phyloP scores from a whole-genome alignment of 1,140 invertebrate genomes.

The Tetramorium parvispinum region DNA sequence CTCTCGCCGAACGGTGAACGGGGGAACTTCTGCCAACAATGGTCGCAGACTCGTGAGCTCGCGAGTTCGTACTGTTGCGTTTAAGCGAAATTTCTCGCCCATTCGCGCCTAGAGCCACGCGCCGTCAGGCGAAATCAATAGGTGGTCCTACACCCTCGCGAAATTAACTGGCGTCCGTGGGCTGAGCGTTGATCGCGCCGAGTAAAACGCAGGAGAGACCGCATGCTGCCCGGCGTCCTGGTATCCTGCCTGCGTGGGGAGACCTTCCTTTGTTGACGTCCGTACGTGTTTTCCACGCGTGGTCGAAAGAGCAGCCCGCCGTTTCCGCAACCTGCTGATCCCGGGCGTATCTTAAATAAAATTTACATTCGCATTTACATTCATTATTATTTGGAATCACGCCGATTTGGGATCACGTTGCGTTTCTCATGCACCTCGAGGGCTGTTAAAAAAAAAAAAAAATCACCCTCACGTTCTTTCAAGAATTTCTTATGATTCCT shows the following conservation, averaged over 20 bases:
- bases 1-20: conserved; percentile 37
- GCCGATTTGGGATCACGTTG: not conserved
- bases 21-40: conserved; percentile 46
- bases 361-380: not conserved
- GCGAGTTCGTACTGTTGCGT: not conserved
- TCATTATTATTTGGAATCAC: not conserved
- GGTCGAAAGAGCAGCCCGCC: too few species aligned
- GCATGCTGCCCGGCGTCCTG: not conserved
- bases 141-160: not conserved
- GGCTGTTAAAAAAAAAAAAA: too few species aligned
- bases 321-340: not conserved
- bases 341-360: too few species aligned
- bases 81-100: conserved; percentile 20
- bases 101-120: not conserved
- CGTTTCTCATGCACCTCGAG: not conserved
- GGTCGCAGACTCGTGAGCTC: not conserved
- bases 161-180: not conserved
- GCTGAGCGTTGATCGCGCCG: not conserved
- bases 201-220: conserved; percentile 64
- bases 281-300: not conserved
- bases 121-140: not conserved
- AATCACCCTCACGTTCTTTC: not conserved
- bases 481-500: not conserved
- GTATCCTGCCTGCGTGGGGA: not conserved
- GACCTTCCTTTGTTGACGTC: not conserved